phyloP scores from a whole-genome alignment of 2,113 vertebrate species.

The Antigone vipio region DNA sequence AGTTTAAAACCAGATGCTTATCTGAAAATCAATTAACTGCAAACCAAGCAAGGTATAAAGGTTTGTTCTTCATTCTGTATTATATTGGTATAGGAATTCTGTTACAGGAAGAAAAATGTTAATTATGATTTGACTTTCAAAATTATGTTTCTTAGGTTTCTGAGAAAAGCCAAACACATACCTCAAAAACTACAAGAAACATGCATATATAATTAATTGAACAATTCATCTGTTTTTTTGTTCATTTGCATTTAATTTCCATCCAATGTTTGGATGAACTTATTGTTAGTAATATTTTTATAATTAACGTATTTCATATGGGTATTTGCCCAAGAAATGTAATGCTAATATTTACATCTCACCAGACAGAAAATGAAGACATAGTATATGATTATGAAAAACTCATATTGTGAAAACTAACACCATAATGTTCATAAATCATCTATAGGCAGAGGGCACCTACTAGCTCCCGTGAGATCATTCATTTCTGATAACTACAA shows the following conservation, averaged over 20 bases:
- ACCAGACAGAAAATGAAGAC: background rate
- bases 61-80: background rate
- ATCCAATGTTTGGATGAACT: background rate
- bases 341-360: background rate
- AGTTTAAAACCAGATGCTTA: background rate
- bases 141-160: background rate
- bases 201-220: background rate
- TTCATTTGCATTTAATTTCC: background rate
- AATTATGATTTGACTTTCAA: background rate
- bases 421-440: background rate
- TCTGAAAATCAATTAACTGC: background rate
- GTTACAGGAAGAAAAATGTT: background rate
- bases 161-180: background rate
- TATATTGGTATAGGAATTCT: background rate
- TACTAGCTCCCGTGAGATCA: background rate
- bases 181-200: background rate
- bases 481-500: background rate
- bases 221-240: background rate
- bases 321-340: background rate
- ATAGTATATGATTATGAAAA: background rate
- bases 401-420: background rate
- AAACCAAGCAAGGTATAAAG: background rate
- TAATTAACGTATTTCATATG: background rate
- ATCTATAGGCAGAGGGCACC: background rate
- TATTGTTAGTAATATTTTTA: background rate